A percentile compares a stretch with the other conserved stretches of the same genome.
Conservation (phyloP, 2,888 invertebrate species). For the Agriopis marginaria region DNA sequence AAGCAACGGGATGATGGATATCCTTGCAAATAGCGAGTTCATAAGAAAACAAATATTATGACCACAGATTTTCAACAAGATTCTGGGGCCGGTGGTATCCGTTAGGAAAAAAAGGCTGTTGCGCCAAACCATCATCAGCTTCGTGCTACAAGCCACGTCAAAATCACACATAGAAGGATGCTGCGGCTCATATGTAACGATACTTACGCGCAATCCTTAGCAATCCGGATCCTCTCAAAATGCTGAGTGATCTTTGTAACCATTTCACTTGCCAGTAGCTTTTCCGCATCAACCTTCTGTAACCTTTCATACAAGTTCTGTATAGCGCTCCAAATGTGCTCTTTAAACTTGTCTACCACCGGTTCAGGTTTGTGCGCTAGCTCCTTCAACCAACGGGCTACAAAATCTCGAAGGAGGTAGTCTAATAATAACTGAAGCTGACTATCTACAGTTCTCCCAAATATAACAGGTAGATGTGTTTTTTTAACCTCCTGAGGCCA, state of each 20-base stretch:
- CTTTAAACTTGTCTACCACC: conserved; percentile 89
- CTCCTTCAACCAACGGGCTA: conserved; percentile 91
- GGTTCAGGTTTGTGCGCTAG: conserved; percentile 89
- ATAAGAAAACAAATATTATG: too few relatives aligned
- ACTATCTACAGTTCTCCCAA: conserved; percentile 93
- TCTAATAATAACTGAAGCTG: conserved; percentile 94
- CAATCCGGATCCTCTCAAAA: conserved; percentile 93
- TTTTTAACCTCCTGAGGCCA: conserved; percentile 74
- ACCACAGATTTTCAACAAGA: too few relatives aligned
- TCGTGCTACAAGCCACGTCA: too few relatives aligned
- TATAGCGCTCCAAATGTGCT: conserved; percentile 94
- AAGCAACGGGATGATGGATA: too few relatives aligned
- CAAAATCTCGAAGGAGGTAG: conserved; percentile 92
- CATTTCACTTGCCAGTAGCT: conserved; percentile 93
- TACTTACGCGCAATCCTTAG: conserved; percentile 91
- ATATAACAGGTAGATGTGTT: conserved; percentile 90
- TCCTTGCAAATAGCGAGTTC: too few relatives aligned
- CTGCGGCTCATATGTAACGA: not conserved
- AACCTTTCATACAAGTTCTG: conserved; percentile 90
- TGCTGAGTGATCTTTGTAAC: conserved; percentile 93
- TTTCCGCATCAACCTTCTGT: conserved; percentile 92
- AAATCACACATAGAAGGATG: too few relatives aligned
- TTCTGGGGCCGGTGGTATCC: too few relatives aligned
- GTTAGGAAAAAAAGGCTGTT: too few relatives aligned
- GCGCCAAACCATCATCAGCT: too few relatives aligned